These are phyloP conservation scores for Heliconius himera DNA, from an alignment of 1,140 invertebrate species.

Conservation along the genomic window DNA sequence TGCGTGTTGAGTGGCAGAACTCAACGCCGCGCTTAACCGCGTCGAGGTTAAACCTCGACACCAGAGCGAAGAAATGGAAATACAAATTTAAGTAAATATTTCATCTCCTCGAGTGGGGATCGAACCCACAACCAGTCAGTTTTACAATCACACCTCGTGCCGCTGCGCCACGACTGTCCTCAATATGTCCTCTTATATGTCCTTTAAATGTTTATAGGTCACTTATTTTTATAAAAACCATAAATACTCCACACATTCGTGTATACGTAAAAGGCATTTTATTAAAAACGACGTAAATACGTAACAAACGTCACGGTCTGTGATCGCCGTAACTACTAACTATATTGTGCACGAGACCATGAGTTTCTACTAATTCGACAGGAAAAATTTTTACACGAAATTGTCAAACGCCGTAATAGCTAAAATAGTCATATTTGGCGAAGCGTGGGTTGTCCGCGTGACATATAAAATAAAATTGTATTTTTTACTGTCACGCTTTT, in stretches of 20 bases:
- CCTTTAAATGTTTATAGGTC: background rate
- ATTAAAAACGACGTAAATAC: slow-evolving; percentile 19
- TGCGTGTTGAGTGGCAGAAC: too few species aligned
- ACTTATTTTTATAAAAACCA: background rate
- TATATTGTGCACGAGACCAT: slow-evolving; percentile 26
- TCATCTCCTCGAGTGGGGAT: too few species aligned
- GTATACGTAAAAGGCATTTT: background rate
- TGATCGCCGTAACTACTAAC: slow-evolving; percentile 19
- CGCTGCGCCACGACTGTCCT: too few species aligned
- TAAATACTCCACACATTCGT: background rate
- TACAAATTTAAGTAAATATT: too few species aligned
- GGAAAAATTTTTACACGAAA: slow-evolving; percentile 17
- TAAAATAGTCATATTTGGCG: slow-evolving; percentile 7
- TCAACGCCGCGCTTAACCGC: too few species aligned
- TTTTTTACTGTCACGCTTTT: background rate
- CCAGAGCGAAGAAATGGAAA: too few species aligned
- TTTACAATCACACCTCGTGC: too few species aligned
- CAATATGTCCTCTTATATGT: too few species aligned
- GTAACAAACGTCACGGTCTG: slow-evolving; percentile 23
- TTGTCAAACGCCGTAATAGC: slow-evolving; percentile 6
- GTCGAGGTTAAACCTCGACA: too few species aligned
- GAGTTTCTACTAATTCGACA: slow-evolving; percentile 28
- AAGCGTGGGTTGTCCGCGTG: background rate
- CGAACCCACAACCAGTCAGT: too few species aligned
- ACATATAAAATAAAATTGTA: background rate